Evolutionary conservation across 2,888 invertebrate genomes (phyloP).

Genomic region (Crematogaster levior): DNA sequence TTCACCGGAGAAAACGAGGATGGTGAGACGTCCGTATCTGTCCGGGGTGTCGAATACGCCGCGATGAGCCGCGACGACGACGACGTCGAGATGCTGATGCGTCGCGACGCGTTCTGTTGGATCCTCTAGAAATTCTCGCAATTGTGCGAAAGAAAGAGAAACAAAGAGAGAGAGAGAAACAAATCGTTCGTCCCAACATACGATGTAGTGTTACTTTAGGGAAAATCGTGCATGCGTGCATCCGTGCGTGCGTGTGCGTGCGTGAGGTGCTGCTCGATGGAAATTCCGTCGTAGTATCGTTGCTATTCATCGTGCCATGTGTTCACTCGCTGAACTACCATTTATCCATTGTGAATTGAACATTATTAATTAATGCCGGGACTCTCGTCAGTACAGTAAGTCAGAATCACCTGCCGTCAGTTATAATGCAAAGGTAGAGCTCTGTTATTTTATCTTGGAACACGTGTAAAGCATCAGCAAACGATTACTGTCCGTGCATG

Average conservation of each 20-base stretch:
- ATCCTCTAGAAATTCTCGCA: background rate
- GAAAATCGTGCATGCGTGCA: background rate
- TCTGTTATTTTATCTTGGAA: background rate
- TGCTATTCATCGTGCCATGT: background rate
- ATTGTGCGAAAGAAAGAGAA: background rate
- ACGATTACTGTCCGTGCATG: background rate
- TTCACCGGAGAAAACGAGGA: background rate
- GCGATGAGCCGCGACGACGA: background rate
- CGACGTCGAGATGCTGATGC: background rate
- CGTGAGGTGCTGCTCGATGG: background rate
- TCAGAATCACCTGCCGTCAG: background rate
- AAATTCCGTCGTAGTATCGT: background rate
- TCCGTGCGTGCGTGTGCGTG: background rate
- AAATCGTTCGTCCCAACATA: background rate
- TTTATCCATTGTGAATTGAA: background rate
- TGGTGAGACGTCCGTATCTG: background rate
- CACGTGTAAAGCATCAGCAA: background rate
- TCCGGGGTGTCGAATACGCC: background rate
- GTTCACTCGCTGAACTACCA: background rate
- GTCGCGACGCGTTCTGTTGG: background rate
- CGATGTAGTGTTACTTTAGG: background rate
- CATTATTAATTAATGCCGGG: background rate
- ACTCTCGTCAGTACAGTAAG: background rate
- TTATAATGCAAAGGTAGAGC: slow-evolving; percentile 11
- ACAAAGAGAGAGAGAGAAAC: background rate